Evolutionary conservation across 2,797 vertebrate genomes (phyloP), one percentile per base, ranked within the genome.

Genomic region (Xyrichtys novacula): DNA sequence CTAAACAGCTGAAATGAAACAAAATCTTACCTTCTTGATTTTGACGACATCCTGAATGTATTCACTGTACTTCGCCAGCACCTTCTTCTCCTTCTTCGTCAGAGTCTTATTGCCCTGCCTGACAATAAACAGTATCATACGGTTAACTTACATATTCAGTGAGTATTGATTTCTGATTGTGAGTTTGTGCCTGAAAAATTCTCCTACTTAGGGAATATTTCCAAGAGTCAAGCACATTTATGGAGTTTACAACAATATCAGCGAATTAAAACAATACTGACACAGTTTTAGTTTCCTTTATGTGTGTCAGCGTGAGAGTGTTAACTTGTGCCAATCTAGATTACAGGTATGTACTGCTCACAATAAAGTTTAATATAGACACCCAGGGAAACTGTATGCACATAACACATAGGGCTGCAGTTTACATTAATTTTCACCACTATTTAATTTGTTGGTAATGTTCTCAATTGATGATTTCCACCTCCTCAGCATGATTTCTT

Each of bases 11-110:
- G 6, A 6, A 7, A 7, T 6, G 26, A 9, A 17, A 57, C 14
- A 29, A 40, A 65, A 67, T 14, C 73, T 47, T 44, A 95, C 94
- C 94, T 95, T 95, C 65, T 92, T 94, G 44, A 66, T 71, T 91
- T 84, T 94, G 80, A 95, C 86, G 5, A 94, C 85, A 32, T 94
- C 91, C 47, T 90, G 89, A 47, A 94, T 88, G 34, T 94, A 95
- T 63, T 93, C 89, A 0, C 54, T 93, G 85, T 87, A 93, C 49
- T 93, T 89, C 1, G 68, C 46, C 81, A 95, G 87, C 15, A 19
- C 81, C 76, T 88, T 92, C 87, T 93, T 95, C 80, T 95, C 94
- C 79, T 91, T 95, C 84, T 93, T 95, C 1, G 84, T 92, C 74
- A 95, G 83, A 62, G 93, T 94, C 55, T 80, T 90, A 55, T 78